Evolutionary conservation across 2,113 vertebrate genomes (phyloP), one percentile per base, ranked within the genome.

Genomic region (Microcebus jonahi): DNA sequence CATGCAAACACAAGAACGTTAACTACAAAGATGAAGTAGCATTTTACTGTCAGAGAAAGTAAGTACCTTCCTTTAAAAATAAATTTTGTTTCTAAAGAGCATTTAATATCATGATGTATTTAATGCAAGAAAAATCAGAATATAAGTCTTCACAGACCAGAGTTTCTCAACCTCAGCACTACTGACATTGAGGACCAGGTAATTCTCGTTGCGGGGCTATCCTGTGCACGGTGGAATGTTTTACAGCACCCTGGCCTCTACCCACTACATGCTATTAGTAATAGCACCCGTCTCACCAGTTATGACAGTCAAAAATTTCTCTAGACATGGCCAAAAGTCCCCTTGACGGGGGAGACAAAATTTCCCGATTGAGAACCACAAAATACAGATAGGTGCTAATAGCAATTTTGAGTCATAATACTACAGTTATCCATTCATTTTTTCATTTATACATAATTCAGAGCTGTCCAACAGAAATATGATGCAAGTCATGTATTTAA

Each of bases 1-100:
- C 11, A 4, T 0, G 2, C 61, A 20, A 0, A 2, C 15, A 21
- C 34, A 11, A 36, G 79, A 15, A 57, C 31, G 23, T 0, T 7
- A 5, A 10, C 23, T 27, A 36, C 6, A 4, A 48, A 11, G 17
- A 59, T 0, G 61, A 48, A 15, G 39, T 27, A 10, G 91, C 0
- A 7, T 18, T 59, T 29, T 21, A 8, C 23, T 6, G 23, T 59
- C 31, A 36, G 73, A 29, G 34, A 82, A 55, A 42, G 57, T 71
- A 10, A 65, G 8, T 12, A 70, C 29, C 18, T 34, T 42, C 70
- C 57, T 63, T 53, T n/a, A 70, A 48, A 48, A 83, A 29, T 7
- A 36, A 61, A 39, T 2, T 5, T n/a, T 25, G 42, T 12, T 75
- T 92, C 63, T 23, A 57, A 84, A 84, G 25, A 55, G 27, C 50